Conservation (phyloP, 2,888 invertebrate genomes). For the Xestia rhomboidea region DNA sequence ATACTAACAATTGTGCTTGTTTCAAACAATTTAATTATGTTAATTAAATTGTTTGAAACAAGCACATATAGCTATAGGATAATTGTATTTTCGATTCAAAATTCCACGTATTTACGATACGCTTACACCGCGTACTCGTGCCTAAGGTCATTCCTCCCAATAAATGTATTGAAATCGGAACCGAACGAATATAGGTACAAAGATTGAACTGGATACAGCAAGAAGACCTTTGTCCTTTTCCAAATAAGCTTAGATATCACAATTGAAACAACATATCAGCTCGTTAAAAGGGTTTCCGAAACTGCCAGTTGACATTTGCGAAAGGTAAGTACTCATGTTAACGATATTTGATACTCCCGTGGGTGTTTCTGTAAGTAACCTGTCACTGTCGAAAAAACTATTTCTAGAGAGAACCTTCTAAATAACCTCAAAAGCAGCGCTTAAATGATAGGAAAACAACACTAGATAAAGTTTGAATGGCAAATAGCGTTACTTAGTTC, state of each 20-base stretch:
- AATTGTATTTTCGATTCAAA: too few relatives aligned
- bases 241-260: background rate
- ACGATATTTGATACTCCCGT: slow-evolving; percentile 16
- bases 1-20: too few relatives aligned
- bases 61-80: too few relatives aligned
- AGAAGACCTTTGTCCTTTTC: background rate
- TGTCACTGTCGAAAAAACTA: slow-evolving; percentile 6
- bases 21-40: too few relatives aligned
- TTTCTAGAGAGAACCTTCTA: slow-evolving; percentile 7
- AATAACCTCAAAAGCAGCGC: background rate
- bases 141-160: background rate
- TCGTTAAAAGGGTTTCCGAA: slow-evolving; percentile 37
- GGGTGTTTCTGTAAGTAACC: slow-evolving; percentile 4
- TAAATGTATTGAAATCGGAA: background rate
- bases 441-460: background rate
- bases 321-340: slow-evolving; percentile 14
- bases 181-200: background rate
- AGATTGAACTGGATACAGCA: background rate
- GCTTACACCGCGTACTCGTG: too few relatives aligned
- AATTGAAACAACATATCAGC: slow-evolving; percentile 8
- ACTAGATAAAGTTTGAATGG: slow-evolving; percentile 5
- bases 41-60: too few relatives aligned
- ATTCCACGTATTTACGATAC: too few relatives aligned
- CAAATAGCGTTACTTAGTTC: background rate
- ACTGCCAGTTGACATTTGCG: slow-evolving; percentile 39